phyloP scores from a whole-genome alignment of 2,888 invertebrate species.

The Chrysolina oricalcia region DNA sequence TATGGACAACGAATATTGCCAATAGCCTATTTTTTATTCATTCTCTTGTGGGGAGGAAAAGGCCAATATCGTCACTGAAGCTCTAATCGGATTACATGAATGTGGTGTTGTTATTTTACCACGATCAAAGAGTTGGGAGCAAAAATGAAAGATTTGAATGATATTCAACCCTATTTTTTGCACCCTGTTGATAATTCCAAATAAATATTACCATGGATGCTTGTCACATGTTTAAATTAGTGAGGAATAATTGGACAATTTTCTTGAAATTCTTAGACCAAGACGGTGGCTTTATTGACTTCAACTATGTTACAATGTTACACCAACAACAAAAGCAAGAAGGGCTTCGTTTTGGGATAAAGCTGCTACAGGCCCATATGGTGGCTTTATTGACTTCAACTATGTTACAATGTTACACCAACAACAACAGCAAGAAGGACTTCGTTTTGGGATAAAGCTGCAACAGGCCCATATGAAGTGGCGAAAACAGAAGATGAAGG shows the following conservation, averaged over 20 bases:
- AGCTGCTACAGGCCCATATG: constrained; percentile 21
- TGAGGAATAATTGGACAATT: constrained; percentile 24
- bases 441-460: constrained; percentile 13
- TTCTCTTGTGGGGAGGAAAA: constrained; percentile 3
- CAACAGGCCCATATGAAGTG: constrained; percentile 17
- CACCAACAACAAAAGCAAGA: constrained; percentile 10
- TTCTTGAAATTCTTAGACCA: constrained; percentile 9
- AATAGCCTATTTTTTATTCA: constrained; percentile 10
- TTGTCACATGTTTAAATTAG: too few relatives aligned
- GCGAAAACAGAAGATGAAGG: constrained; percentile 31
- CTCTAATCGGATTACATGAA: not conserved
- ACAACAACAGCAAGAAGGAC: constrained; percentile 17
- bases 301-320: not conserved
- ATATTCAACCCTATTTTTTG: not conserved
- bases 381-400: too few relatives aligned
- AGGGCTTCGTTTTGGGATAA: constrained; percentile 15
- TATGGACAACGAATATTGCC: constrained; percentile 17
- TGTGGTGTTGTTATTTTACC: constrained; percentile 8
- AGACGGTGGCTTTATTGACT: not conserved
- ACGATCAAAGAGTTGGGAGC: constrained; percentile 29
- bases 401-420: not conserved
- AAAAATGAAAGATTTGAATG: constrained; percentile 22
- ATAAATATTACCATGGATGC: constrained; percentile 15
- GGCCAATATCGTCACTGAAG: constrained; percentile 3
- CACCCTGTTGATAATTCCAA: constrained; percentile 23